Conservation (phyloP, 2,888 invertebrate genomes). For the Andricus curvator region DNA sequence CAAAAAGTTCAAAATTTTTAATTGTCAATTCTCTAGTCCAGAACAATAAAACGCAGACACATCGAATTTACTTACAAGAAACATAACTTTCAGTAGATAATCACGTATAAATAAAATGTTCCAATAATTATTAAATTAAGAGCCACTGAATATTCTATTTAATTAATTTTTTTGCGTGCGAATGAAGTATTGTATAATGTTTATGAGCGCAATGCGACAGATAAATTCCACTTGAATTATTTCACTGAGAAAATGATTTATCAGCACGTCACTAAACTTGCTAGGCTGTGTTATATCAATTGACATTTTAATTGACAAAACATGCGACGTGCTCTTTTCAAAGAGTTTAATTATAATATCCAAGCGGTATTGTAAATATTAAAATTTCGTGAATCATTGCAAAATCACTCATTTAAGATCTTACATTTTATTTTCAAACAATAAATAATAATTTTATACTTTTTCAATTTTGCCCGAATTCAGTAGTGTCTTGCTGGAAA, state of each 20-base stretch:
- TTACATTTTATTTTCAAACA: background rate
- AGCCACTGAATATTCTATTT: conserved; percentile 18
- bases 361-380: background rate
- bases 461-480: background rate
- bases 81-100: conserved; percentile 6
- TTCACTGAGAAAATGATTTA: conserved; percentile 14
- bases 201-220: conserved; percentile 1
- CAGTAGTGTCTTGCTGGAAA: conserved; percentile 1
- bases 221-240: background rate
- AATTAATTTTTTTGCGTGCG: background rate
- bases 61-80: conserved; percentile 24
- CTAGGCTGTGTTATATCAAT: background rate
- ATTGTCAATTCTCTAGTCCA: background rate
- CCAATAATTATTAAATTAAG: background rate
- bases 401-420: background rate
- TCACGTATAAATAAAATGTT: conserved; percentile 9
- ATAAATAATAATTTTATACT: background rate
- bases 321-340: background rate
- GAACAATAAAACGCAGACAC: conserved; percentile 33
- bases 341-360: background rate
- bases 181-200: conserved; percentile 11
- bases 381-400: background rate
- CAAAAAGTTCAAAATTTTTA: conserved; percentile 9
- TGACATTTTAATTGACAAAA: background rate
- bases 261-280: background rate